These are phyloP conservation scores for Lasius platythorax DNA, from an alignment of 2,888 invertebrate genomes.

Conservation along the genomic window DNA sequence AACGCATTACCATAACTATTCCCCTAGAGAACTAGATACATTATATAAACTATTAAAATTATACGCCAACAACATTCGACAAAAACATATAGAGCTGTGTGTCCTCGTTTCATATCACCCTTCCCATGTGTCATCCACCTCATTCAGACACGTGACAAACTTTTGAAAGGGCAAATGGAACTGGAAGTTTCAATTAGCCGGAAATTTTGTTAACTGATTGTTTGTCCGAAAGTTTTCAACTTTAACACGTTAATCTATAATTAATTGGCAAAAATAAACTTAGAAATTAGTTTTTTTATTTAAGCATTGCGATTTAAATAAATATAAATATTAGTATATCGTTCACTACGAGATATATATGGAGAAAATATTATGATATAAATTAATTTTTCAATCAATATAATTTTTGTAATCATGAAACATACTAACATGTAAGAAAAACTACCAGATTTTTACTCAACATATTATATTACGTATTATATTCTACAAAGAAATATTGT, in stretches of 20 bases:
- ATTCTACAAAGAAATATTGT: neutral
- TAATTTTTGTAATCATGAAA: too few relatives aligned
- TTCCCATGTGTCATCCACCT: neutral
- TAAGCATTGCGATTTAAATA: neutral
- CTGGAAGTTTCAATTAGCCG: constrained; percentile 24
- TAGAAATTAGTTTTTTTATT: neutral
- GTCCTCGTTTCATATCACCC: constrained; percentile 1
- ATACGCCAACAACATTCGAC: constrained; percentile 32
- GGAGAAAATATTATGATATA: too few relatives aligned
- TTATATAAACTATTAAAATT: constrained; percentile 51
- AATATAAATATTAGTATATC: neutral
- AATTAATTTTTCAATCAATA: too few relatives aligned
- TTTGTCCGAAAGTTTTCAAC: neutral
- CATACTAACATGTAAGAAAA: too few relatives aligned
- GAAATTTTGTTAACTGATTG: constrained; percentile 24
- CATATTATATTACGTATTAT: too few relatives aligned
- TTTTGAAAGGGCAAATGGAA: constrained; percentile 26
- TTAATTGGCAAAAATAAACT: constrained; percentile 6
- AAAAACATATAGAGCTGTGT: neutral
- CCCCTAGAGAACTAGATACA: neutral
- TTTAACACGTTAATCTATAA: neutral
- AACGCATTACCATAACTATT: constrained; percentile 21
- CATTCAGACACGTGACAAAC: constrained; percentile 28
- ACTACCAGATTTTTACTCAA: too few relatives aligned
- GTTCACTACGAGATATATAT: neutral